Conservation (phyloP, 2,888 invertebrate genomes). For the Corbicula japonica region DNA sequence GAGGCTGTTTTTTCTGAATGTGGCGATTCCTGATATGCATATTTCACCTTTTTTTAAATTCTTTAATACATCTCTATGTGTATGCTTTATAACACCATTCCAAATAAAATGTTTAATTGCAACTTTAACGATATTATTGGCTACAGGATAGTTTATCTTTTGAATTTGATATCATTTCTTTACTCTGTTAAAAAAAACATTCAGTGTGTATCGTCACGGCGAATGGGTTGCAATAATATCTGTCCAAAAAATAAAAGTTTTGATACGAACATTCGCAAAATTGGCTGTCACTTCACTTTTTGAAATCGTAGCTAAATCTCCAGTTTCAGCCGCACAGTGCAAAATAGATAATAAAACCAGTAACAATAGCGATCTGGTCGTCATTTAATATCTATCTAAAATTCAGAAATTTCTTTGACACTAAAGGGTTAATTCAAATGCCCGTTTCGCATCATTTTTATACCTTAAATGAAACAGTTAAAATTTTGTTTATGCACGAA, state of each 20-base stretch:
- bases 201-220: conserved; percentile 5
- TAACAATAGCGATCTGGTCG: conserved; percentile 44
- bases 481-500: conserved; percentile 68
- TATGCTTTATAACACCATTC: too few relatives aligned
- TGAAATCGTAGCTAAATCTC: conserved; percentile 44
- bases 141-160: too few relatives aligned
- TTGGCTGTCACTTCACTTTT: conserved; percentile 35
- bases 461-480: conserved; percentile 57
- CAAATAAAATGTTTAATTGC: too few relatives aligned
- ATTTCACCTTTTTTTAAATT: too few relatives aligned
- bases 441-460: conserved; percentile 49
- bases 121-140: too few relatives aligned
- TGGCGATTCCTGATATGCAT: too few relatives aligned
- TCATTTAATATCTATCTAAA: conserved; percentile 65
- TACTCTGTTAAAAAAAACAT: too few relatives aligned
- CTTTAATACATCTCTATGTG: too few relatives aligned
- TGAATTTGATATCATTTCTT: too few relatives aligned
- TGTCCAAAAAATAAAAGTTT: conserved; percentile 25
- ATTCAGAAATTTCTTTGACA: conserved; percentile 46
- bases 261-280: conserved; percentile 29
- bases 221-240: conserved; percentile 20
- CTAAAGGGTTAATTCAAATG: conserved; percentile 56
- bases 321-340: conserved; percentile 61
- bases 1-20: too few relatives aligned
- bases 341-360: conserved; percentile 55